A percentile compares a stretch with the other conserved stretches of the same genome.
phyloP scores from a whole-genome alignment of 2,888 invertebrate species.

The Caenorhabditis japonica region DNA sequence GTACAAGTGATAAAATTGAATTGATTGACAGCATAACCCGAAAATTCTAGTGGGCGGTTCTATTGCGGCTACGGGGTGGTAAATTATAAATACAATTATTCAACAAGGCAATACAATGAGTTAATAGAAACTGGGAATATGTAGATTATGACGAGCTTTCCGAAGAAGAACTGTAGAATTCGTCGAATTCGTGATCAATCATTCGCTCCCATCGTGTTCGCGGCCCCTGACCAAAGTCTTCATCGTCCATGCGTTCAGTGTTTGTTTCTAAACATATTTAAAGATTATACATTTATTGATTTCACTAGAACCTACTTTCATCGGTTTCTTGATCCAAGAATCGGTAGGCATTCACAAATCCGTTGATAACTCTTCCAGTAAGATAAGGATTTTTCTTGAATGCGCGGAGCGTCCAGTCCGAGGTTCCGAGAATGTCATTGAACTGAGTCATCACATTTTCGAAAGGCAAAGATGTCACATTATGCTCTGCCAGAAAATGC shows the following conservation, averaged over 20 bases:
- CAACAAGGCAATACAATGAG: too few species aligned
- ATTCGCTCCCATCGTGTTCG: constrained; percentile 35
- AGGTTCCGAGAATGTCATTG: constrained; percentile 29
- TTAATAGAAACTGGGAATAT: too few species aligned
- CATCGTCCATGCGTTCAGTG: constrained; percentile 28
- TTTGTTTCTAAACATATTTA: constrained; percentile 21
- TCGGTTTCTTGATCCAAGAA: constrained; percentile 34
- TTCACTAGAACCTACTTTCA: constrained; percentile 20
- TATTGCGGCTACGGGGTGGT: too few species aligned
- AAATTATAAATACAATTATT: too few species aligned
- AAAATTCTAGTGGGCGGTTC: too few species aligned
- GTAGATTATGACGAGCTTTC: too few species aligned
- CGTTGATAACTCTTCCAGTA: constrained; percentile 28
- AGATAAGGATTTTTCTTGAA: constrained; percentile 10
- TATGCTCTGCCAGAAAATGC: background rate
- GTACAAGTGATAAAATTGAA: too few species aligned
- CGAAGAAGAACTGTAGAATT: constrained; percentile 16
- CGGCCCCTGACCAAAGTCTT: constrained; percentile 18
- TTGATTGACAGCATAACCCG: too few species aligned
- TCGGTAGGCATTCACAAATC: constrained; percentile 23
- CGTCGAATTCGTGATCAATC: constrained; percentile 31
- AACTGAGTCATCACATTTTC: constrained; percentile 26
- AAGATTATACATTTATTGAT: background rate
- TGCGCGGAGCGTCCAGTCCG: constrained; percentile 19
- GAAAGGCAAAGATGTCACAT: constrained; percentile 23